A percentile compares a stretch with the other conserved stretches of the same genome.
Evolutionary conservation across 1,140 invertebrate species (phyloP).

Genomic region (Carposina sasakii): DNA sequence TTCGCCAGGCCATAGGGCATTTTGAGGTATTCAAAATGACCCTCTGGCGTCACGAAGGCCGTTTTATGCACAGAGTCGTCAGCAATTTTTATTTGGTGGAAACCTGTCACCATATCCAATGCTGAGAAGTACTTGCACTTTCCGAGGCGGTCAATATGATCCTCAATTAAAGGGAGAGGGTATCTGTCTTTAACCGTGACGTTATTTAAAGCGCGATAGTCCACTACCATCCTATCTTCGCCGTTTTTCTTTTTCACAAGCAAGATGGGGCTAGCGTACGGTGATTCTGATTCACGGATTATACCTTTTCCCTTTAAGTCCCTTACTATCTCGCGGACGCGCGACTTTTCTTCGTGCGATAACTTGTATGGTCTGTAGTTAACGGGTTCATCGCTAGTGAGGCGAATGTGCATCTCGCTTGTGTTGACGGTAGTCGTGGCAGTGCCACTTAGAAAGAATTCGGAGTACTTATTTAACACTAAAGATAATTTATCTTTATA

Average conservation of each 20-base stretch:
- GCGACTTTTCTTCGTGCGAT: not conserved
- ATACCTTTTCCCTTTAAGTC: conserved; percentile 12
- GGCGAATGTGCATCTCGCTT: not conserved
- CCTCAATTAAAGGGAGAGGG: too few species aligned
- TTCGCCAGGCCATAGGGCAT: conserved; percentile 9
- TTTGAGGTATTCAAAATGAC: too few species aligned
- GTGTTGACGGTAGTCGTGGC: not conserved
- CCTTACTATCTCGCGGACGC: not conserved
- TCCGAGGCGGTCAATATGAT: conserved; percentile 11
- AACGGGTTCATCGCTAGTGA: not conserved
- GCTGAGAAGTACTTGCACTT: conserved; percentile 10
- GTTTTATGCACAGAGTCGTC: not conserved
- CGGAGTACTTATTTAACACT: not conserved
- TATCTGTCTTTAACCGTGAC: conserved; percentile 31
- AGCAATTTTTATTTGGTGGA: conserved; percentile 1
- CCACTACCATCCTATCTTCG: conserved; percentile 32
- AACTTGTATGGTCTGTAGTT: conserved; percentile 6
- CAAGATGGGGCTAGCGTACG: conserved; percentile 28
- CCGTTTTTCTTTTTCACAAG: conserved; percentile 33
- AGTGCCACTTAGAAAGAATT: not conserved
- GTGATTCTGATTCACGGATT: conserved; percentile 18
- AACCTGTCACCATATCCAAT: conserved; percentile 6
- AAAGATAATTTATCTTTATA: not conserved
- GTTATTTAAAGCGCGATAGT: conserved; percentile 38
- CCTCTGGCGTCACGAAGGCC: conserved; percentile 7